Base-by-base conservation (phyloP, 2,797 vertebrate species). In the Synaphobranchus kaupii region DNA sequence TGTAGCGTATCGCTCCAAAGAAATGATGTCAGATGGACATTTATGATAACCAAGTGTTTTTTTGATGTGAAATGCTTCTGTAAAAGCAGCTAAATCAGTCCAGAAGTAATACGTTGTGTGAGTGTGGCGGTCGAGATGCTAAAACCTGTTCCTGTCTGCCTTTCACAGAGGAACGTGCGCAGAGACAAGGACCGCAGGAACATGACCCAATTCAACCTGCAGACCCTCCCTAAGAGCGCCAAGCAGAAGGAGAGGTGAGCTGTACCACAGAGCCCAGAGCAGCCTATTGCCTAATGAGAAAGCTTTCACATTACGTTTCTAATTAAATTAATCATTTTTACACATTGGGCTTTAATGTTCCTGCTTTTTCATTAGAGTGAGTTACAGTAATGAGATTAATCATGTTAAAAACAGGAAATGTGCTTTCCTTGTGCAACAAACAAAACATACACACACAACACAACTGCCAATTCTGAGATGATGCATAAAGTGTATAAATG, bases 231-330 rank as follows among this genome's bases (percentile, higher is more conserved):
- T 0, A 99, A 99, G 95, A 99, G 99, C 0, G 99, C 99, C 92
- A 99, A 99, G 94, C 99, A 99, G 92, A 99, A 99, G 89, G 98
- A 99, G 94, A 97, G 98, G 98, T 98, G 92, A 95, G 95, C 3
- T 1, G 4, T 44, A 20, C 9, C 54, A 9, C n/a, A 22, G 1
- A 3, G 9, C 9, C 10, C 34, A 6, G 31, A 34, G 71, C 39
- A n/a, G 39, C 39, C 3, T 39, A 39, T 39, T 39, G 31, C 34
- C 34, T 34, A 76, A 39, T 76, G 71, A 76, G 71, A 71, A 15
- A 76, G 71, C 71, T 39, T 39, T 76, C 34, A 34, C 10, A 6
- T 15, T 34, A 28, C 71, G 10, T 39, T 4, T 5, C 34, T 76
- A 39, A 76, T 13, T 39, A 17, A 34, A 34, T 22, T 13, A 8